Evolutionary conservation across 1,140 invertebrate genomes (phyloP), one percentile per base, ranked within the genome.

Genomic region (Tetragnatha versicolor): DNA sequence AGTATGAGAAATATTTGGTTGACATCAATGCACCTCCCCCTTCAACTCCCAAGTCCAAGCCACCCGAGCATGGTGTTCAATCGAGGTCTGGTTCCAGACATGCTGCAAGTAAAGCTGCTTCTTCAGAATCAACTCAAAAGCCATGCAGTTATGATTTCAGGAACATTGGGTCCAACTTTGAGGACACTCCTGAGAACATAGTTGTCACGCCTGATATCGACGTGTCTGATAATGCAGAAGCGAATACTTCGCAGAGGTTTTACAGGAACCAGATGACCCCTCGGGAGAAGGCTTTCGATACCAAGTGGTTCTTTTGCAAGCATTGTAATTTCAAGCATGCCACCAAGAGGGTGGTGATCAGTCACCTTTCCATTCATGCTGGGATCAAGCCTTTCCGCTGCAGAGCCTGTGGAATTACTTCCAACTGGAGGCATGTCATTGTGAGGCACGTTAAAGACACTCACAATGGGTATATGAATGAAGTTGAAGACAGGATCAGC

Each of bases 361-460:
- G 87, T 17, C 92, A 93, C 58, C 31, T 83, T 31, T 60, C 53
- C 10, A 29, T 75, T 51, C 82, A 83, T 65, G 73, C 79, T 17
- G 81, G 79, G 29, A 61, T 69, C 25, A 82, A 79, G 33, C 79
- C 91, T 45, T 92, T 91, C 86, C 88, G 90, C 81, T 92, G 91
- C 86, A 90, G 91, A 82, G 90, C 91, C 85, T 92, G 91, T 86
- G 90, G 91, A 85, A 91, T 92, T 86, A 86, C 91, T 83, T 92
- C 91, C 75, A 92, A 92, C 86, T 92, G 91, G 91, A 91, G 91
- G 88, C 91, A 92, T 88, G 91, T 92, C 82, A 92, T 92, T 86
- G 90, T 76, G 2, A 31, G 78, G 5, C 82, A 83, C 55, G 58
- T 75, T 29, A 69, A 58, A 20, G 53, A 58, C 22, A 20, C 42